A percentile compares a stretch with the other conserved stretches of the same genome.
phyloP scores from a whole-genome alignment of 2,888 invertebrate species.

The Aquatica leii region DNA sequence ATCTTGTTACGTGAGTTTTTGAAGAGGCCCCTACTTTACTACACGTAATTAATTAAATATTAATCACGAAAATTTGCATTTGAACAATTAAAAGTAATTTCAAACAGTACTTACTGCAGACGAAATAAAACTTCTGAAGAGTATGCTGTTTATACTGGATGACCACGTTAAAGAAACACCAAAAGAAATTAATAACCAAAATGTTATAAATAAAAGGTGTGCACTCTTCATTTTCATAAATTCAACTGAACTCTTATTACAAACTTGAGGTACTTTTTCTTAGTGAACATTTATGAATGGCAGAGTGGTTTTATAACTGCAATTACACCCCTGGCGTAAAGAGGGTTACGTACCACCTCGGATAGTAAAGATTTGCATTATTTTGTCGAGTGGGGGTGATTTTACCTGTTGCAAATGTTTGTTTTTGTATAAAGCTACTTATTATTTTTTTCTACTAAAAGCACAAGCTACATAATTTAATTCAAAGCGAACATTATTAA shows the following conservation, averaged over 20 bases:
- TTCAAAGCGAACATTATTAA: not conserved
- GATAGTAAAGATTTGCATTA: conserved; percentile 16
- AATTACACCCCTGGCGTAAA: conserved; percentile 21
- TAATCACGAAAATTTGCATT: not conserved
- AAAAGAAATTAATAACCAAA: conserved; percentile 12
- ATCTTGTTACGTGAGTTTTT: conserved; percentile 1
- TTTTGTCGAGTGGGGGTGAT: conserved; percentile 3
- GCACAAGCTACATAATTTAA: not conserved
- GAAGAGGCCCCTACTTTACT: not conserved
- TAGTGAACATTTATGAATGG: conserved; percentile 22
- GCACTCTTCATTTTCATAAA: conserved; percentile 15
- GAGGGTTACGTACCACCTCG: conserved; percentile 14
- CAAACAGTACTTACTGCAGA: conserved; percentile 26
- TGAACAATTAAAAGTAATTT: not conserved
- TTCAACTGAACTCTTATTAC: conserved; percentile 9
- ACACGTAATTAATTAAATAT: not conserved
- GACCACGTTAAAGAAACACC: conserved; percentile 24
- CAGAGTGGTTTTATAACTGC: conserved; percentile 20
- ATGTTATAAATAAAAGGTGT: conserved; percentile 1
- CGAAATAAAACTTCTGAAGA: too few species aligned
- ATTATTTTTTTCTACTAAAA: not conserved
- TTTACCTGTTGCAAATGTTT: conserved; percentile 6
- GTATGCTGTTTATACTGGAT: conserved; percentile 31
- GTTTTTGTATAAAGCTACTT: not conserved
- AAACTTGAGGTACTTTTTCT: conserved; percentile 4